A percentile compares a stretch with the other conserved stretches of the same genome.
phyloP scores from a whole-genome alignment of 2,113 vertebrate genomes.

The Chaetodon trifascialis region DNA sequence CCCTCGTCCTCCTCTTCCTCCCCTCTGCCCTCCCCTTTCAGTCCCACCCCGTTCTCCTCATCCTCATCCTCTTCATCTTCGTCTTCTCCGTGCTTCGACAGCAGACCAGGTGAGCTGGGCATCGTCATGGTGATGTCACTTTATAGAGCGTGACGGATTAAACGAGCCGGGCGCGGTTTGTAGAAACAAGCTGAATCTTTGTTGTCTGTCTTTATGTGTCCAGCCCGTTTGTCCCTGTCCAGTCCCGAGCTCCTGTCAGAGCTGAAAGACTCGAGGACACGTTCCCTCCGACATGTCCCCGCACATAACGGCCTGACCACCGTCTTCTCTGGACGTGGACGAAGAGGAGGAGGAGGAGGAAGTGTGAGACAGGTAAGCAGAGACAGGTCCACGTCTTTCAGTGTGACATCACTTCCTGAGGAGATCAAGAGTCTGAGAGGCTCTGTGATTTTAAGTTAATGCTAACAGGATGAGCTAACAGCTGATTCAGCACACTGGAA shows the following conservation, averaged over 20 bases:
- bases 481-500: too few species aligned
- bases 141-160: too few species aligned
- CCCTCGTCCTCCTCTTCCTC: not conserved
- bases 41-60: not conserved
- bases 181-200: too few species aligned
- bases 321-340: conserved; percentile 64
- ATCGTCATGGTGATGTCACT: not conserved
- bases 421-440: too few species aligned
- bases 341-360: conserved; percentile 9
- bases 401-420: too few species aligned
- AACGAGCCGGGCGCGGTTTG: too few species aligned
- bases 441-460: too few species aligned
- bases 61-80: not conserved
- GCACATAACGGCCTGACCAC: conserved; percentile 43
- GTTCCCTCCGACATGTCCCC: conserved; percentile 38
- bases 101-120: conserved; percentile 19
- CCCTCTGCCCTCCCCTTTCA: conserved; percentile 1
- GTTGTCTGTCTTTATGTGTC: not conserved
- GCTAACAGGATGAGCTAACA: too few species aligned
- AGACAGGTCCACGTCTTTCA: not conserved
- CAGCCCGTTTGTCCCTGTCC: conserved; percentile 59
- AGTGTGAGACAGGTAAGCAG: conserved; percentile 7
- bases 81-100: not conserved
- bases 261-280: conserved; percentile 29
- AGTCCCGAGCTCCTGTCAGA: conserved; percentile 64